Evolutionary conservation across 2,797 vertebrate genomes (phyloP).

Genomic region (Heterohyrax brucei): DNA sequence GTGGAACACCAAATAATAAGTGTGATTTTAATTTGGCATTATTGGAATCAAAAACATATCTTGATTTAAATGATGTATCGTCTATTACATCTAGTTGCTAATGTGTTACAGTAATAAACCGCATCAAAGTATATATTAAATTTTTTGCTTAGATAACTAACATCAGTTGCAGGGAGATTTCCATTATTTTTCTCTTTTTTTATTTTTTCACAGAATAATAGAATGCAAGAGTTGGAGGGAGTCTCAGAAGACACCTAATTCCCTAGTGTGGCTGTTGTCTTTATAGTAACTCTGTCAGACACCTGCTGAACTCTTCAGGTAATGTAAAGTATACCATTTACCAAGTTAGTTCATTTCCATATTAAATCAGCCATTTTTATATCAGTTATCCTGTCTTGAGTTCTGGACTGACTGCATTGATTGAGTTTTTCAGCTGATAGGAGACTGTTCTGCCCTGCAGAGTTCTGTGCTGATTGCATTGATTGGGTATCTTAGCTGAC

Average conservation of each 20-base stretch:
- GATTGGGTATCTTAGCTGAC: no score
- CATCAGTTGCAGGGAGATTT: neutral
- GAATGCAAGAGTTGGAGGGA: neutral
- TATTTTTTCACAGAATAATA: neutral
- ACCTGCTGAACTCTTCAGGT: neutral
- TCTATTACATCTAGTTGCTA: neutral
- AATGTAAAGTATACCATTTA: neutral
- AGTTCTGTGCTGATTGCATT: no score
- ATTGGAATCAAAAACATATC: neutral
- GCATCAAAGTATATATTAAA: neutral
- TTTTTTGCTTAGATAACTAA: neutral
- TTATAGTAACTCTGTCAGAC: neutral
- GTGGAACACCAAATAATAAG: neutral
- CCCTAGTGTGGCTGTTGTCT: neutral
- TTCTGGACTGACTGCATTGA: neutral
- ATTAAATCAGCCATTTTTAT: neutral
- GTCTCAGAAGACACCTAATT: neutral
- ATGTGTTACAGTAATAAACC: neutral
- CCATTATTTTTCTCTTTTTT: neutral
- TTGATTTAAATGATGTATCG: neutral
- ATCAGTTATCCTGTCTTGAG: neutral
- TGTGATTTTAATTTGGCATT: neutral
- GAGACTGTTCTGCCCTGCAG: no score
- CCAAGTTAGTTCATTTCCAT: neutral
- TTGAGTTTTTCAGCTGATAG: no score